These are phyloP conservation scores for Oriolus oriolus DNA, from an alignment of 2,113 vertebrate genomes.

Conservation along the genomic window DNA sequence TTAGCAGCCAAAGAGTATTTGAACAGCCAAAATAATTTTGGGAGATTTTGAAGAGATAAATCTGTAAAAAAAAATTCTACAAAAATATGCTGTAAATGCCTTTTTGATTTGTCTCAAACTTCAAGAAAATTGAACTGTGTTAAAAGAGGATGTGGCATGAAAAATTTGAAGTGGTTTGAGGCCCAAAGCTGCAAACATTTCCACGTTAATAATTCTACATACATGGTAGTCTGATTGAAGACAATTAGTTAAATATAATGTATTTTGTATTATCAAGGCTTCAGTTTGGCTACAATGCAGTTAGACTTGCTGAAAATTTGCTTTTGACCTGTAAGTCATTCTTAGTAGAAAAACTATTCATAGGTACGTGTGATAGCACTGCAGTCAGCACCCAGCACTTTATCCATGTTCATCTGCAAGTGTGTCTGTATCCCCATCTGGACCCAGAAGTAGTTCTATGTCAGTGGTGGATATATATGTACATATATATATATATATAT, in stretches of 20 bases:
- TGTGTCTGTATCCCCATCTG: not conserved
- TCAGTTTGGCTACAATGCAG: not conserved
- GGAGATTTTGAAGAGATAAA: not conserved
- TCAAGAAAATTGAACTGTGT: not conserved
- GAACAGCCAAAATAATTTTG: not conserved
- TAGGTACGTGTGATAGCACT: accelerated
- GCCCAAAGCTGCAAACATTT: not conserved
- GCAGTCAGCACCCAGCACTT: accelerated
- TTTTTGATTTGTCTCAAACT: not conserved
- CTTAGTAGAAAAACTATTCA: not conserved
- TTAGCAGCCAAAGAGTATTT: not conserved
- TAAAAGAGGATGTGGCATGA: slow-evolving; percentile 23
- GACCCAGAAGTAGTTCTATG: not conserved
- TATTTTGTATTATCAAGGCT: not conserved
- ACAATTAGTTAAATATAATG: not conserved
- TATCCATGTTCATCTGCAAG: not conserved
- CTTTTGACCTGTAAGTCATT: not conserved
- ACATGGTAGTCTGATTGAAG: not conserved
- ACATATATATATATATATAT: not conserved
- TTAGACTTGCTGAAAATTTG: not conserved
- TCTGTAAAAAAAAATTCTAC: not conserved
- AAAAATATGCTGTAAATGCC: not conserved
- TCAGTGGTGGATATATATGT: not conserved
- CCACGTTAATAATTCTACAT: not conserved
- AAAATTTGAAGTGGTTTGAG: slow-evolving; percentile 31